Evolutionary conservation across 2,113 vertebrate species (phyloP), one percentile per base, ranked within the genome.

Genomic region (Dicerorhinus sumatrensis): DNA sequence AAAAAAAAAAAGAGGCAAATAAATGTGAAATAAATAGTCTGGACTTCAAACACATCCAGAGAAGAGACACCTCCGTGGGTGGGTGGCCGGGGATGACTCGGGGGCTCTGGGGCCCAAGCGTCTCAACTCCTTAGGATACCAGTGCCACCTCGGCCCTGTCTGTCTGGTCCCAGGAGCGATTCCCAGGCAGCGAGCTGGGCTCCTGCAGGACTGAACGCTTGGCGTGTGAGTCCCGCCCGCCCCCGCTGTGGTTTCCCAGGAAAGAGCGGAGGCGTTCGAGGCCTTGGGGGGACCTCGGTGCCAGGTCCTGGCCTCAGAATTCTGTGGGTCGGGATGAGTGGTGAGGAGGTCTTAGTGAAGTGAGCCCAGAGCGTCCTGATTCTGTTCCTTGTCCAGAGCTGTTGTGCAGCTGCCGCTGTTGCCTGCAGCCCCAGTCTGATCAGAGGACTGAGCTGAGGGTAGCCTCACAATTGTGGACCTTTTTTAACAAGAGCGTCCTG

Each of bases 361-460:
- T 6, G 3, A 63, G 42, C 33, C 48, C 6, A 2, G 4, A 7
- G 11, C 2, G 0, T 14, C 51, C 31, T 42, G n/a, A 3, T 17
- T 69, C 33, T 54, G 60, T 25, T 1, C 33, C 82, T 54, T n/a
- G 83, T 20, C n/a, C 23, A 13, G 1, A 2, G 56, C 75, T 46
- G 3, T 10, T 1, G 12, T 13, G 10, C 0, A 23, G 1, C 29
- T 1, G 16, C 56, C 16, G 48, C 77, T 10, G 17, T 3, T 0
- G 63, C 13, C 3, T 0, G 11, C 62, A 21, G 48, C 67, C 13
- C 29, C 39, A 14, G 16, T 60, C 63, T 72, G 17, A 5, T 42
- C 8, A 3, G 76, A 70, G 65, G 21, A 2, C 65, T 0, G 31
- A 80, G 63, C 69, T 27, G 33, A 84, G 91, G 6, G 5, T 42